Evolutionary conservation across 2,797 vertebrate genomes (phyloP).

Genomic region (Enoplosus armatus): DNA sequence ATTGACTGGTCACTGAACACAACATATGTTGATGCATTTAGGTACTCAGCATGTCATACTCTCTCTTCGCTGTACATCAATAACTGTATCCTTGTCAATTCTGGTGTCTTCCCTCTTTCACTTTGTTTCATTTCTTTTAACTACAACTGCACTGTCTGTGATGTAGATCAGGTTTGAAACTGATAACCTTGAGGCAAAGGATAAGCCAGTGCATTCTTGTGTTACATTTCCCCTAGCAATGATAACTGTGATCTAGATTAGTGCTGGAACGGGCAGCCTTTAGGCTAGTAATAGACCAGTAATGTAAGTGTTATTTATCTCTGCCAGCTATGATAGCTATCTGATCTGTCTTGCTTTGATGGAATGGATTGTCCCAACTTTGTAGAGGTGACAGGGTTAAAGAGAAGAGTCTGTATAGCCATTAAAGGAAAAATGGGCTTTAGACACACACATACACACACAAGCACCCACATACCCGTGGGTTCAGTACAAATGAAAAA

Average conservation of each 20-base stretch:
- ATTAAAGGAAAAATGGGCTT: constrained; percentile 43
- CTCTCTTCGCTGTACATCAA: constrained; percentile 3
- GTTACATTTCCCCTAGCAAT: constrained; percentile 8
- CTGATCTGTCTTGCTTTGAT: constrained; percentile 43
- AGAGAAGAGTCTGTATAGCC: constrained; percentile 50
- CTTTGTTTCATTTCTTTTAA: constrained; percentile 8
- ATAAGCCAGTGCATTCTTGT: constrained; percentile 18
- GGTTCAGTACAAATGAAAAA: constrained; percentile 59
- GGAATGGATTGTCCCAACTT: constrained; percentile 55
- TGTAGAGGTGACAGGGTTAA: constrained; percentile 57
- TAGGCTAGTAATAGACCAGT: constrained; percentile 24
- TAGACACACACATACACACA: constrained; percentile 21
- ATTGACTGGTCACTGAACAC: constrained; percentile 42
- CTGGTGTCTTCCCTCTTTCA: background rate
- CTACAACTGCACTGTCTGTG: constrained; percentile 3
- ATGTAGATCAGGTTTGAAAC: constrained; percentile 24
- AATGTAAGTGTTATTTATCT: constrained; percentile 49
- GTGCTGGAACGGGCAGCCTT: constrained; percentile 14
- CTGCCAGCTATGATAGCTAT: constrained; percentile 33
- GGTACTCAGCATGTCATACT: constrained; percentile 3
- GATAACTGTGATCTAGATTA: constrained; percentile 42
- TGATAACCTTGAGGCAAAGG: constrained; percentile 22
- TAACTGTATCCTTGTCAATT: background rate
- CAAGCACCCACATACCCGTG: background rate
- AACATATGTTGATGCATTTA: constrained; percentile 31